A percentile compares a stretch with the other conserved stretches of the same genome.
These are phyloP conservation scores for Florisuga fusca DNA, from an alignment of 2,797 vertebrate species.

Conservation along the genomic window DNA sequence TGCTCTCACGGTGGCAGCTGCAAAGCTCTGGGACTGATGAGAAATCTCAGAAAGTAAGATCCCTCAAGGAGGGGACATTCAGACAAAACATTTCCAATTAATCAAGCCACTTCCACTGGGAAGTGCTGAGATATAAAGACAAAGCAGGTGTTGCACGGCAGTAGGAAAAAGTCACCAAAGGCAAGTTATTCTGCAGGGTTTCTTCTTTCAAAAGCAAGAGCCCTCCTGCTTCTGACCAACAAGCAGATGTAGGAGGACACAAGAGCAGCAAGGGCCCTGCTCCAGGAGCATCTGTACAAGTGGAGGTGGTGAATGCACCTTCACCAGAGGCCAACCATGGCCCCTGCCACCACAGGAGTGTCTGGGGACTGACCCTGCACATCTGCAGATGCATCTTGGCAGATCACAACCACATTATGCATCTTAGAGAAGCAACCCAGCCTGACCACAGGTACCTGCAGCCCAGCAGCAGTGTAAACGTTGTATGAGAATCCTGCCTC, in stretches of 20 bases:
- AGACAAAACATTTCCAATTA: neutral
- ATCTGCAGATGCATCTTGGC: neutral
- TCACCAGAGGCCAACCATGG: neutral
- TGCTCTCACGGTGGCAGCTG: neutral
- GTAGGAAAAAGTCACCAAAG: neutral
- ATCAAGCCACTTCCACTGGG: neutral
- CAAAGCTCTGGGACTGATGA: neutral
- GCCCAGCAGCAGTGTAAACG: neutral
- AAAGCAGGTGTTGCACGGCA: neutral
- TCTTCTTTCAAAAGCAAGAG: neutral
- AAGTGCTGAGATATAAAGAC: neutral
- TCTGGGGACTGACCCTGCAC: neutral
- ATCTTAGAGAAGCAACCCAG: neutral
- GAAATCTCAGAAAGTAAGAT: neutral
- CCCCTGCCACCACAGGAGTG: neutral
- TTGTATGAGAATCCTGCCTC: neutral
- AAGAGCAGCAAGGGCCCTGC: neutral
- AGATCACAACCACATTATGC: accelerated
- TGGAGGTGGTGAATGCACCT: neutral
- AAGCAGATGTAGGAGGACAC: neutral
- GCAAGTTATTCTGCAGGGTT: neutral
- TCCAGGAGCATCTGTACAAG: neutral
- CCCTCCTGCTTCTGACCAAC: neutral
- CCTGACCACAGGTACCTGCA: neutral
- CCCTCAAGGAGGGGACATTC: neutral